A percentile compares a stretch with the other conserved stretches of the same genome.
phyloP scores from a whole-genome alignment of 1,140 invertebrate species.

The Bombyx mori region ASM3026992v2 NC_085118.1:3348501-3349000 shows the following conservation, averaged over 20 bases:
- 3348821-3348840: conserved; percentile 10
- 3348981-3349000: too few species aligned
- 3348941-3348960: neutral
- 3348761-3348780: conserved; percentile 48
- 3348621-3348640: too few species aligned
- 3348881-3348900: neutral
- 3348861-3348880: conserved; percentile 6
- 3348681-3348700: neutral
- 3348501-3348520: too few species aligned
- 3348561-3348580: too few species aligned
- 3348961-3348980: neutral
- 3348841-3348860: conserved; percentile 4
- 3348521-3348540: too few species aligned
- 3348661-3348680: conserved; percentile 3
- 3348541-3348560: too few species aligned
- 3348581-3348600: too few species aligned
- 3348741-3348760: conserved; percentile 20
- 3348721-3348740: neutral
- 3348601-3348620: too few species aligned
- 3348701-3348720: conserved; percentile 3
- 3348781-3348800: conserved; percentile 48
- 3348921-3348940: neutral
- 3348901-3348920: neutral
- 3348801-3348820: conserved; percentile 38
- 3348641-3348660: neutral